Percentiles rank a stretch among this genome's conserved stretches.
phyloP scores from a whole-genome alignment of 2,113 vertebrate species.

The Cnemophilus loriae region DNA sequence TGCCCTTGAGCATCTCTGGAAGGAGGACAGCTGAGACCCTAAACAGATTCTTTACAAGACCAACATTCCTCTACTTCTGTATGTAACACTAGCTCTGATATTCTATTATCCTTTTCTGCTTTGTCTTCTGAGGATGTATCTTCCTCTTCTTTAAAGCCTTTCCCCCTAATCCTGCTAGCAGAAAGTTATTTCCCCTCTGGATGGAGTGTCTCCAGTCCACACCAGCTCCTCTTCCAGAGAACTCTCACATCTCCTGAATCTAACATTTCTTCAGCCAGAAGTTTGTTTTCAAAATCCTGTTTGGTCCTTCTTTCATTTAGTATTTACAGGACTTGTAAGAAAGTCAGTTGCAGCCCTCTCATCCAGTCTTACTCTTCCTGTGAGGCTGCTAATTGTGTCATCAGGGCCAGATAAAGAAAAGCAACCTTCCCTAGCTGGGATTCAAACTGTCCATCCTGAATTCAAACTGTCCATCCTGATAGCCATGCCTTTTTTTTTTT shows the following conservation, averaged over 20 bases:
- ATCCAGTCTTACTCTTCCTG: background rate
- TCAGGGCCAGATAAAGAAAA: background rate
- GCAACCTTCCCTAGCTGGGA: background rate
- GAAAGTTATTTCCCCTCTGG: background rate
- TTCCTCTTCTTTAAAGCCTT: background rate
- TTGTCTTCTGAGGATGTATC: background rate
- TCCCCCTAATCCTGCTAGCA: background rate
- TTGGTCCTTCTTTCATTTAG: background rate
- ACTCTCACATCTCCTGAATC: background rate
- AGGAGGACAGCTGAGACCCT: background rate
- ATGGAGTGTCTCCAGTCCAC: background rate
- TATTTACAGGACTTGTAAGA: background rate
- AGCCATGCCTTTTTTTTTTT: background rate
- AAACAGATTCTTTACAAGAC: background rate
- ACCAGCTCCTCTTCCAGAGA: background rate
- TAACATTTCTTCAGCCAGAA: background rate
- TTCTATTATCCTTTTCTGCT: background rate
- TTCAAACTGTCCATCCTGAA: background rate
- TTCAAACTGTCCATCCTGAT: background rate
- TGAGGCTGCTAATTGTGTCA: background rate
- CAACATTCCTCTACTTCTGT: background rate
- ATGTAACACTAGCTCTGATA: background rate
- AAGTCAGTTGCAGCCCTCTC: background rate
- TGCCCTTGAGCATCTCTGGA: background rate
- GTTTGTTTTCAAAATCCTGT: background rate